Percentiles rank a stretch among this genome's conserved stretches.
Evolutionary conservation across 2,797 vertebrate species (phyloP).

Genomic region (Agapornis canus): DNA sequence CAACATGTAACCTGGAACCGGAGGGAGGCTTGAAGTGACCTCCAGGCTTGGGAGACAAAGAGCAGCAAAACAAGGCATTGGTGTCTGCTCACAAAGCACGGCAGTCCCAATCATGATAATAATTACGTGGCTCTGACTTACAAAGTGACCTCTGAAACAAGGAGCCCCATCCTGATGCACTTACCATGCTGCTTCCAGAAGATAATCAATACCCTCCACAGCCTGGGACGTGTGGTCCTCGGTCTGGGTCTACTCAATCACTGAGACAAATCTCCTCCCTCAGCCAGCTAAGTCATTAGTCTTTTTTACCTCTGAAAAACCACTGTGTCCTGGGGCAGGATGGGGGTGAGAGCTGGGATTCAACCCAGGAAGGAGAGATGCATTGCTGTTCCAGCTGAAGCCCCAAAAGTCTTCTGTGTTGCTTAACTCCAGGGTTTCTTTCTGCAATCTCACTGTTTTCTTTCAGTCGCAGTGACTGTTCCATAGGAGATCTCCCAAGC

Average conservation of each 20-base stretch:
- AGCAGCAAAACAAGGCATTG: neutral
- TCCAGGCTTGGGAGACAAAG: neutral
- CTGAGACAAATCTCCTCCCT: neutral
- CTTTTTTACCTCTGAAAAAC: neutral
- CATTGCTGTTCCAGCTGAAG: neutral
- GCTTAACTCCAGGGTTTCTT: neutral
- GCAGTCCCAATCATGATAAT: neutral
- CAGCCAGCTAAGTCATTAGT: neutral
- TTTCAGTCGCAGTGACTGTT: neutral
- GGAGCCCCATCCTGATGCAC: neutral
- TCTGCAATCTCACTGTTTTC: neutral
- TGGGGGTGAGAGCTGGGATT: neutral
- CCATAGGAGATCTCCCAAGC: neutral
- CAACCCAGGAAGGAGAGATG: neutral
- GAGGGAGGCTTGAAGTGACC: rapidly evolving
- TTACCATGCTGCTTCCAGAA: neutral
- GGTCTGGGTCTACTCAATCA: neutral
- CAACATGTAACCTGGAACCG: neutral
- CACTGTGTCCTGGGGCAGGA: neutral
- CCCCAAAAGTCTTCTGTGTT: neutral
- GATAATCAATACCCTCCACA: neutral
- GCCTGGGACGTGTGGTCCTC: neutral
- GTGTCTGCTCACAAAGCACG: neutral
- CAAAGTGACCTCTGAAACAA: neutral
- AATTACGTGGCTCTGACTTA: neutral